Percentiles rank a stretch among this genome's conserved stretches.
Conservation (phyloP, 2,113 vertebrate genomes). For the Picathartes gymnocephalus region DNA sequence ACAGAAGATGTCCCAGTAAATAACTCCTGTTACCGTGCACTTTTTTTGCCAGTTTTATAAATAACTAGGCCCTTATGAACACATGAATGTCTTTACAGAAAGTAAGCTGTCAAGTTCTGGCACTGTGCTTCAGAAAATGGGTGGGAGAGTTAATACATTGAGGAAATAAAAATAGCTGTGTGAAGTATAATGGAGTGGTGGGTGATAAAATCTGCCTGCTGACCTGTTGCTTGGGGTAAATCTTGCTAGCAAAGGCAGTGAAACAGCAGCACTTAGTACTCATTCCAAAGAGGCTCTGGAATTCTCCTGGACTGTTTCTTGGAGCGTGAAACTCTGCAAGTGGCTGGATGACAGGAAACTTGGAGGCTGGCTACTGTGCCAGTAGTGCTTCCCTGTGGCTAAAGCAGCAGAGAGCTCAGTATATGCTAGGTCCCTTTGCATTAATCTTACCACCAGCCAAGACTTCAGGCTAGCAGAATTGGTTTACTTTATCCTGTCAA, state of each 20-base stretch:
- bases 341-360: not conserved
- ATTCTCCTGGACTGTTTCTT: not conserved
- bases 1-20: not conserved
- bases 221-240: not conserved
- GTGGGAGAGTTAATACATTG: conserved; percentile 29
- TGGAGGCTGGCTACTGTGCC: not conserved
- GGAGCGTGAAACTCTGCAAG: not conserved
- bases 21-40: not conserved
- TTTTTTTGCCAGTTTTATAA: conserved; percentile 4
- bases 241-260: not conserved
- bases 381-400: not conserved
- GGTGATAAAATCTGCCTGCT: not conserved
- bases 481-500: not conserved
- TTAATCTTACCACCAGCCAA: not conserved
- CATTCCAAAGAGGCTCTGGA: not conserved
- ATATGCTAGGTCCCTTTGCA: not conserved
- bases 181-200: not conserved
- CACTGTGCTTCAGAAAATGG: not conserved
- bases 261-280: not conserved
- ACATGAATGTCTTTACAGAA: not conserved
- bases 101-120: conserved; percentile 24
- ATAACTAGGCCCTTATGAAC: not conserved
- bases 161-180: conserved; percentile 5
- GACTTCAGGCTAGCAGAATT: not conserved
- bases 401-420: not conserved